phyloP scores from a whole-genome alignment of 2,797 vertebrate genomes.

The Dendrocincla tyrannina region DNA sequence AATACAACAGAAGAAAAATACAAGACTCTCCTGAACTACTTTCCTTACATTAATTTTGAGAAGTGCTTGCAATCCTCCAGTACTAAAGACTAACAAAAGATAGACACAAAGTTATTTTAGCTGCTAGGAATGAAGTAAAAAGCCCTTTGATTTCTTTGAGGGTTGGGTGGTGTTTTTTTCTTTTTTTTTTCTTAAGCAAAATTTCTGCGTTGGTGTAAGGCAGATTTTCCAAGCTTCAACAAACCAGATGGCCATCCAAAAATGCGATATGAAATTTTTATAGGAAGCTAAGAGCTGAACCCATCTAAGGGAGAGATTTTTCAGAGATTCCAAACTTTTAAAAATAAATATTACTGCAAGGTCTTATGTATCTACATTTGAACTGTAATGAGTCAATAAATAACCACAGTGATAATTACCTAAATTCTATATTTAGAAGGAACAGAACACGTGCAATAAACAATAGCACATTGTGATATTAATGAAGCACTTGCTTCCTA shows the following conservation, averaged over 20 bases:
- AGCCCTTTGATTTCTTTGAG: conserved; percentile 71
- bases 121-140: conserved; percentile 31
- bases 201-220: conserved; percentile 82
- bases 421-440: conserved; percentile 77
- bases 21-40: background rate
- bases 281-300: conserved; percentile 78
- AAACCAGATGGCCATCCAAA: conserved; percentile 84
- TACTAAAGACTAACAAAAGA: conserved; percentile 16
- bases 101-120: conserved; percentile 45
- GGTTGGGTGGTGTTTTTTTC: conserved; percentile 31
- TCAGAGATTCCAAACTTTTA: conserved; percentile 77
- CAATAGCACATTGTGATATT: conserved; percentile 77
- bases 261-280: conserved; percentile 82
- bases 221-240: conserved; percentile 82
- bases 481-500: conserved; percentile 72
- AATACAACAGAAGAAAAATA: background rate
- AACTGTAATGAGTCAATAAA: conserved; percentile 69
- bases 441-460: conserved; percentile 71
- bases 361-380: conserved; percentile 68
- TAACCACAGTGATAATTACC: conserved; percentile 74
- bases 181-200: conserved; percentile 75
- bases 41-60: background rate
- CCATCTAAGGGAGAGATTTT: conserved; percentile 69
- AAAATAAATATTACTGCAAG: conserved; percentile 76
- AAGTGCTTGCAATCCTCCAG: background rate